Conservation (phyloP, 2,113 vertebrate species). For the Crotophaga sulcirostris region DNA sequence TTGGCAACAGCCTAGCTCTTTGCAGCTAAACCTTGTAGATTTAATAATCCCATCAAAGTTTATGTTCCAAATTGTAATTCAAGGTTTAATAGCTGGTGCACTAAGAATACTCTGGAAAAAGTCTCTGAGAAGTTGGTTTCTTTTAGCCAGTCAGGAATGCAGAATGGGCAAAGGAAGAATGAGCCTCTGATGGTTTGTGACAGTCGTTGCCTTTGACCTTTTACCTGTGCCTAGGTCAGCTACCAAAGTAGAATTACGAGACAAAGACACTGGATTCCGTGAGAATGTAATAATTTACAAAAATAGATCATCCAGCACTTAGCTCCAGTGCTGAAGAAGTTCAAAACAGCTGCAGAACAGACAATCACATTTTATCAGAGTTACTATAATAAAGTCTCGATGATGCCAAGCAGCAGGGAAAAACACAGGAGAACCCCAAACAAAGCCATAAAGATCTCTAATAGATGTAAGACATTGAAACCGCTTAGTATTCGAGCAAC, state of each 20-base stretch:
- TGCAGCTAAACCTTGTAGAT: constrained; percentile 54
- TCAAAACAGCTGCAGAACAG: not conserved
- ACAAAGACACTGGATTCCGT: not conserved
- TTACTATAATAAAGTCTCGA: not conserved
- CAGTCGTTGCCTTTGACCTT: not conserved
- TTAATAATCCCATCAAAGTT: constrained; percentile 69
- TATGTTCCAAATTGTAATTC: constrained; percentile 59
- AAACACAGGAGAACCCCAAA: not conserved
- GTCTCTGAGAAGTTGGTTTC: not conserved
- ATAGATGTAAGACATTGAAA: not conserved
- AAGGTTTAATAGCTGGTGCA: constrained; percentile 44
- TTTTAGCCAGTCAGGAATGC: not conserved
- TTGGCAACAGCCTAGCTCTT: constrained; percentile 47
- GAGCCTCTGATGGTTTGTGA: not conserved
- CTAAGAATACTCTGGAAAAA: not conserved
- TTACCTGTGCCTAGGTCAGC: not conserved
- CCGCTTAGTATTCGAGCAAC: not conserved
- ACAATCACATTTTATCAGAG: not conserved
- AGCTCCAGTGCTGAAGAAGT: not conserved
- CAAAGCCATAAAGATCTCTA: not conserved
- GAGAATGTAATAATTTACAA: not conserved
- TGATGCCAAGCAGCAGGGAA: not conserved
- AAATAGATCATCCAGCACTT: not conserved
- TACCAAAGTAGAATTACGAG: not conserved
- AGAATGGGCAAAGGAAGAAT: not conserved